Conservation (phyloP, 2,888 invertebrate genomes). For the Acanthococcus lagerstroemiae region DNA sequence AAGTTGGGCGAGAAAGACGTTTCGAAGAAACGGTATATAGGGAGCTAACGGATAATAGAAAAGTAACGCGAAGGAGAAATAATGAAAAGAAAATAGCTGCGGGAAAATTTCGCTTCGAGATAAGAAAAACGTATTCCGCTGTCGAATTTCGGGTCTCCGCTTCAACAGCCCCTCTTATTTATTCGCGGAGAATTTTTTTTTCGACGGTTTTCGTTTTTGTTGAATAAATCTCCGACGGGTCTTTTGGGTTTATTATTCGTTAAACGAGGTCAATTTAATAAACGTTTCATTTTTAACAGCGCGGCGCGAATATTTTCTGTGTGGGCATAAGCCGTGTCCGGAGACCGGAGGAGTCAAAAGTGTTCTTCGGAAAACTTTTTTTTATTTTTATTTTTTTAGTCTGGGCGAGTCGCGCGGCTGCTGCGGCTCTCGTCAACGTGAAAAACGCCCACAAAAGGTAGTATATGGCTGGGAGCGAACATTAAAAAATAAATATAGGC, state of each 20-base stretch:
- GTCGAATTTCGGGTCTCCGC: conserved; percentile 17
- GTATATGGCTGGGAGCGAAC: too few species aligned
- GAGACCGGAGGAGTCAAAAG: too few species aligned
- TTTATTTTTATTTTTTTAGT: too few species aligned
- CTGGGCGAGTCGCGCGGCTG: too few species aligned
- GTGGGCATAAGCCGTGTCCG: too few species aligned
- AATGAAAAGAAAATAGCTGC: conserved; percentile 28
- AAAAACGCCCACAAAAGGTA: too few species aligned
- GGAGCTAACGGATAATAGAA: conserved; percentile 21
- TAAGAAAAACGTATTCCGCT: conserved; percentile 21
- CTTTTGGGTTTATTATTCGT: neutral
- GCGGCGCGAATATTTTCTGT: neutral
- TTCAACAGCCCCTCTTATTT: conserved; percentile 9
- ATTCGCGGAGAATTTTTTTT: neutral
- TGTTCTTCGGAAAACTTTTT: too few species aligned
- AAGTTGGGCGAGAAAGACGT: too few species aligned
- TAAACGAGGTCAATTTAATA: neutral
- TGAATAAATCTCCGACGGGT: neutral
- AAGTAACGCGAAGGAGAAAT: conserved; percentile 24
- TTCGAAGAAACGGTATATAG: too few species aligned
- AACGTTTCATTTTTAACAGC: neutral
- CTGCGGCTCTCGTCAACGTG: too few species aligned
- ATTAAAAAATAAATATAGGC: too few species aligned
- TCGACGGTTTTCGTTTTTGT: neutral
- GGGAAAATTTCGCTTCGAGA: conserved; percentile 21